Evolutionary conservation across 2,888 invertebrate genomes (phyloP), one percentile per base, ranked within the genome.

Genomic region (Xestia ashworthii): DNA sequence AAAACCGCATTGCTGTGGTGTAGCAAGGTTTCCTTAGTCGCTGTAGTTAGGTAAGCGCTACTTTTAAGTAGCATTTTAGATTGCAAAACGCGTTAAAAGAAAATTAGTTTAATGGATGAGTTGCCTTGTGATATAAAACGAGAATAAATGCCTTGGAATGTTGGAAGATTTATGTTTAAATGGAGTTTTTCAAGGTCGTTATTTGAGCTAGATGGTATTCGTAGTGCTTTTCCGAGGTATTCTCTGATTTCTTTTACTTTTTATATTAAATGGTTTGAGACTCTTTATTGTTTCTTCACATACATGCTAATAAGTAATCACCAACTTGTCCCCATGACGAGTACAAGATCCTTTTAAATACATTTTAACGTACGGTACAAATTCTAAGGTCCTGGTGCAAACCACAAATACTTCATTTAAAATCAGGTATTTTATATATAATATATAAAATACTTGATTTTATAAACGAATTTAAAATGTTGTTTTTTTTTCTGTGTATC

Each of bases 1-100:
- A 89, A 89, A 89, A 90, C 90, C 89, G 86, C 88, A 87, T 89
- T 91, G 89, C 90, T 90, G 86, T 85, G 84, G 83, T 91, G 88
- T 82, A 73, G 89, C 92, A 92, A 93, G 90, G 86, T 88, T 89
- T 84, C 70, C 82, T 81, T 73, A 71, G 85, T 86, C 84, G 87
- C 83, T 74, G 60, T 68, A 70, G 84, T 87, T 80, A 81, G 69
- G 85, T 78, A 84, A 88, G 67, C 53, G 75, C 75, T 60, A 75
- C 68, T 87, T 77, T 76, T 78, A 84, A 75, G 79, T 84, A 69
- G 71, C 77, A 66, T 82, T 87, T 58, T 75, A 67, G 64, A 86
- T 84, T 81, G 82, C 79, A 76, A 87, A 46, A 73, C 48, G 48
- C 19, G 50, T 62, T 75, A 46, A 75, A 79, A 78, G 66, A 67